A percentile compares a stretch with the other conserved stretches of the same genome.
phyloP scores from a whole-genome alignment of 2,797 vertebrate genomes.

The Mus spretus region DNA sequence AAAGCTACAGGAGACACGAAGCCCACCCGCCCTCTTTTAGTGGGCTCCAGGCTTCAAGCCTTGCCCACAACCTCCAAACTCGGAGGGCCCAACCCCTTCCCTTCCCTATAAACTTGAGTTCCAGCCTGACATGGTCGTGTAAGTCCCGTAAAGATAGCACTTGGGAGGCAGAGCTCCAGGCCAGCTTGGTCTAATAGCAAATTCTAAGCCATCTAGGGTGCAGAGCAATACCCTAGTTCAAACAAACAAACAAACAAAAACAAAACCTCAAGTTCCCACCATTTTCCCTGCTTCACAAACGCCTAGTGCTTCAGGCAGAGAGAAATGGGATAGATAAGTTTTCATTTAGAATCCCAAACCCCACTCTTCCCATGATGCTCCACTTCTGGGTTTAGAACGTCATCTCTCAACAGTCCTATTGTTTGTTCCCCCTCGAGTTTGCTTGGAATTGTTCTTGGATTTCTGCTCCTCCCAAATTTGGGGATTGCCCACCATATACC shows the following conservation, averaged over 20 bases:
- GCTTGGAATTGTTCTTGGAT: neutral
- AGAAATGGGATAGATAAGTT: neutral
- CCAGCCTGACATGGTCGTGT: neutral
- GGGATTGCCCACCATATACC: neutral
- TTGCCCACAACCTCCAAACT: neutral
- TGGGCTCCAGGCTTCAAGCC: neutral
- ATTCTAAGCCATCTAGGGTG: neutral
- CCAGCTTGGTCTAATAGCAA: neutral
- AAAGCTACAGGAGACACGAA: neutral
- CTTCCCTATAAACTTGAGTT: neutral
- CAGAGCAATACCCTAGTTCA: neutral
- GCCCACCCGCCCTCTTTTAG: neutral
- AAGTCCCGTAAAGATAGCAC: neutral
- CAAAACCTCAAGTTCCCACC: neutral
- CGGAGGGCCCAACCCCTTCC: neutral
- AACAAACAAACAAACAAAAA: neutral
- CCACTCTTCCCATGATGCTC: neutral
- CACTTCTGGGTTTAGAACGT: neutral
- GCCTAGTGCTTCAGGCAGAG: neutral
- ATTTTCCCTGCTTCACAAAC: neutral
- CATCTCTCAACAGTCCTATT: neutral
- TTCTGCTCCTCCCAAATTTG: neutral
- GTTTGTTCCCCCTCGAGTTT: neutral
- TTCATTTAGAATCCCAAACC: neutral
- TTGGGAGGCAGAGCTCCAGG: neutral